Evolutionary conservation across 2,113 vertebrate species (phyloP), one percentile per base, ranked within the genome.

Genomic region (Scartelaos histophorus): DNA sequence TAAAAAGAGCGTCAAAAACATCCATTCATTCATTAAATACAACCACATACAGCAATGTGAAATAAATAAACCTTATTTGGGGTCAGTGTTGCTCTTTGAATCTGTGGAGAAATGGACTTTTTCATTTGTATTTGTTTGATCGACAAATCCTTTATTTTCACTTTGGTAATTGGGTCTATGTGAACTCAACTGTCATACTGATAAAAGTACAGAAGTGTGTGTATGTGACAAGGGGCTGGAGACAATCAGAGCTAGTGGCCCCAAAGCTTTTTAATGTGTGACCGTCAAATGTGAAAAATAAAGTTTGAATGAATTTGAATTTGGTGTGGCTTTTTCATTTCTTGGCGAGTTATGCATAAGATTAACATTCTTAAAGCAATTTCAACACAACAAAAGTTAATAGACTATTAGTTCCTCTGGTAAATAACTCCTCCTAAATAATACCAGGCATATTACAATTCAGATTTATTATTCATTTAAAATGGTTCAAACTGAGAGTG

Each of bases 171-270:
- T 64, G 66, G 35, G 49, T 16, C 73, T 71, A 64, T 79, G 66
- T 79, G 64, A 82, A 70, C 21, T 78, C 60, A 82, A 70, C 21
- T 66, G 53, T 47, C 3, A 25, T 67, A 57, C 62, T 24, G 43
- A 64, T 61, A 24, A 62, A 64, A 29, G 3, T 25, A 57, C n/a
- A 56, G 54, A 11, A 3, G 56, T 29, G 5, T 34, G 13, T 34
- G 58, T 64, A 34, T 12, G 47, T 21, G 69, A 51, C 67, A 72
- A 70, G 0, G 61, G 69, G 72, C 83, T 76, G 34, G 70, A 0
- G 92, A 93, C 92, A 93, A 93, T 92, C 90, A 86, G 81, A 87
- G 79, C 79, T 85, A 83, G 68, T 74, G 67, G 71, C 81, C 84
- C 75, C 83, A 80, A 87, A 89, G 85, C 87, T 89, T 83, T 88